A percentile compares a stretch with the other conserved stretches of the same genome.
Evolutionary conservation across 2,888 invertebrate genomes (phyloP).

Genomic region (Mesorhabditis belari): DNA sequence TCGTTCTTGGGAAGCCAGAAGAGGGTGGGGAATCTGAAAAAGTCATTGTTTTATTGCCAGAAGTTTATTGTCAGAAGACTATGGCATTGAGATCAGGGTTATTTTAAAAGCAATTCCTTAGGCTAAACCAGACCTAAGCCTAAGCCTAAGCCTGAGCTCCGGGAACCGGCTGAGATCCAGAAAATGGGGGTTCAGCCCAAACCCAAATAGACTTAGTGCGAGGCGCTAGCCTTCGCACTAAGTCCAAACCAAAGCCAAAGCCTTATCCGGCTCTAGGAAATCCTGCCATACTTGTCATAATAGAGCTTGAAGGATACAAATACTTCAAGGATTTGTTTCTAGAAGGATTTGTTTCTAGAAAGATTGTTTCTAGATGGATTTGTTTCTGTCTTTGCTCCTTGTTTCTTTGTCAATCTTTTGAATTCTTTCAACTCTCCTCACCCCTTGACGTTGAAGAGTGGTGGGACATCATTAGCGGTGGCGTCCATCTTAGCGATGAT

Average conservation of each 20-base stretch:
- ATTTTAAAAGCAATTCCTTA: background rate
- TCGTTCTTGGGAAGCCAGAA: constrained; percentile 83
- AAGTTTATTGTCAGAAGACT: background rate
- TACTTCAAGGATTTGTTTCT: background rate
- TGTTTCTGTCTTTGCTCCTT: no score
- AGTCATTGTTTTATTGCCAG: constrained; percentile 5
- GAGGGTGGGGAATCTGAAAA: constrained; percentile 78
- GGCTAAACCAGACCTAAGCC: background rate
- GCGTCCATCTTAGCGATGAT: constrained; percentile 96
- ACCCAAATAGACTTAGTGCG: no score
- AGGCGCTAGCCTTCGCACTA: no score
- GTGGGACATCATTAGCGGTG: constrained; percentile 93
- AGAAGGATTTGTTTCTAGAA: no score
- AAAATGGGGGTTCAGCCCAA: no score
- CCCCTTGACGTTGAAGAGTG: constrained; percentile 81
- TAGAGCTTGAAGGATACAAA: background rate
- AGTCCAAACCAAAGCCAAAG: background rate
- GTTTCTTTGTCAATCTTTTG: no score
- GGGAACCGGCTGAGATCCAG: no score
- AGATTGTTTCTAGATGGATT: no score
- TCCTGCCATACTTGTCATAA: background rate
- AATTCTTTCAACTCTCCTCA: no score
- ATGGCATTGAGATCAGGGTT: constrained; percentile 5
- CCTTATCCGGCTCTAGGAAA: background rate
- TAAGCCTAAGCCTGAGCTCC: background rate